Conservation (phyloP, 2,888 invertebrate species). For the Pseudococcus jackbeardsleyi region DNA sequence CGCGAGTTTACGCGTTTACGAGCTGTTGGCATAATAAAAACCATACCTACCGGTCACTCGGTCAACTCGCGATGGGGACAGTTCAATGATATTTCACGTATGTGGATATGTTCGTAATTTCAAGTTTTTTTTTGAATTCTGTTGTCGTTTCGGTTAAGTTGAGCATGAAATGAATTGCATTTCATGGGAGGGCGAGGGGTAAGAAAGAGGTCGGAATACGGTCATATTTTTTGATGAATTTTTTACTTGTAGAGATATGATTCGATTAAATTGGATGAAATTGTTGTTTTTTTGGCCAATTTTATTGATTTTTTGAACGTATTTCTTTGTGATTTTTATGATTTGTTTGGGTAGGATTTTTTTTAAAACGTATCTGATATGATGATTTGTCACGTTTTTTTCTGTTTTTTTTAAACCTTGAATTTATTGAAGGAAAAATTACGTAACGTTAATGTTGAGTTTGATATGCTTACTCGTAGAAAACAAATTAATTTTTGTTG, state of each 20-base stretch:
- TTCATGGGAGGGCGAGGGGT: not conserved
- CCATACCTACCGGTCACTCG: conserved; percentile 1
- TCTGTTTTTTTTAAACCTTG: not conserved
- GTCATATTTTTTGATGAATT: not conserved
- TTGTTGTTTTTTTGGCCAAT: too few relatives aligned
- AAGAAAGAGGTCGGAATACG: not conserved
- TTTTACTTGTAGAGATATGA: not conserved
- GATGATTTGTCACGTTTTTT: conserved; percentile 3
- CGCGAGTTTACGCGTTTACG: not conserved
- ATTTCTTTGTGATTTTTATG: not conserved
- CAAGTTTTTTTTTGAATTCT: not conserved
- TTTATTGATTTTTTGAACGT: not conserved
- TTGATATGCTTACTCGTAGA: not conserved
- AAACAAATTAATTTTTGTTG: not conserved
- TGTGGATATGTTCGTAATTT: not conserved
- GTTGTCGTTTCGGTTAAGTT: not conserved
- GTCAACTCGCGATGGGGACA: not conserved
- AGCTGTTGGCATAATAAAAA: not conserved
- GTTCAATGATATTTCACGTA: not conserved
- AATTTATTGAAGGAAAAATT: not conserved
- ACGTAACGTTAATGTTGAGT: not conserved
- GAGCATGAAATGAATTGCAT: not conserved
- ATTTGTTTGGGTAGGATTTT: not conserved
- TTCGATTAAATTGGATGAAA: not conserved
- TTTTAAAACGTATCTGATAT: not conserved